These are phyloP conservation scores for Theocolax elegans DNA, from an alignment of 1,140 invertebrate species.

Conservation along the genomic window DNA sequence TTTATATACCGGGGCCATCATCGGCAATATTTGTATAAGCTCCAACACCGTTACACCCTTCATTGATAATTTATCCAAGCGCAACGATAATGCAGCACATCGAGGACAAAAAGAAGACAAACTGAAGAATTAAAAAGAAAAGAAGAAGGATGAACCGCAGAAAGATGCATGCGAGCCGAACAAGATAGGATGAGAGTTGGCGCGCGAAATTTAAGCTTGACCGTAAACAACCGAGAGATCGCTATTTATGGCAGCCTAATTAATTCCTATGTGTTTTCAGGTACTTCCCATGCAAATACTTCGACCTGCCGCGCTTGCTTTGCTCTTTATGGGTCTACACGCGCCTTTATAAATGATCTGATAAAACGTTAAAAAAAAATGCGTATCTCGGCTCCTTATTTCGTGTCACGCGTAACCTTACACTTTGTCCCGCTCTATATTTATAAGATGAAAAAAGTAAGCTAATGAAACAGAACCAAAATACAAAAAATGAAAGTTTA, in stretches of 20 bases:
- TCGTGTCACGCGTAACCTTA: constrained; percentile 21
- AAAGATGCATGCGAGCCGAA: constrained; percentile 24
- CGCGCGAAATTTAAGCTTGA: constrained; percentile 39
- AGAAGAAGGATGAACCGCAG: constrained; percentile 26
- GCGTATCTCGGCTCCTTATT: not conserved
- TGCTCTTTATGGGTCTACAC: constrained; percentile 54
- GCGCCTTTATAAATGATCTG: constrained; percentile 59
- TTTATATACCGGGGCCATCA: too few species aligned
- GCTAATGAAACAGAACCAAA: constrained; percentile 38
- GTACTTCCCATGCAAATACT: constrained; percentile 57
- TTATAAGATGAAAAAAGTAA: constrained; percentile 33
- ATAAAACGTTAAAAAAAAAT: constrained; percentile 56
- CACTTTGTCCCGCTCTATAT: constrained; percentile 13
- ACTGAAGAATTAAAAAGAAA: not conserved
- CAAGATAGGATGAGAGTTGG: constrained; percentile 7
- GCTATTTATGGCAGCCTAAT: constrained; percentile 56
- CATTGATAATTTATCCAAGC: constrained; percentile 1
- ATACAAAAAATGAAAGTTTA: constrained; percentile 23
- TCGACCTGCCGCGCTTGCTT: constrained; percentile 29
- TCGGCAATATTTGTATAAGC: too few species aligned
- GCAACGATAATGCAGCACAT: not conserved
- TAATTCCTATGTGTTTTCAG: constrained; percentile 57
- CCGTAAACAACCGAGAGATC: constrained; percentile 48
- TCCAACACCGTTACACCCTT: not conserved
- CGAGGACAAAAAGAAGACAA: not conserved